Evolutionary conservation across 1,140 invertebrate species (phyloP).

Genomic region (Tetramorium parvispinum): DNA sequence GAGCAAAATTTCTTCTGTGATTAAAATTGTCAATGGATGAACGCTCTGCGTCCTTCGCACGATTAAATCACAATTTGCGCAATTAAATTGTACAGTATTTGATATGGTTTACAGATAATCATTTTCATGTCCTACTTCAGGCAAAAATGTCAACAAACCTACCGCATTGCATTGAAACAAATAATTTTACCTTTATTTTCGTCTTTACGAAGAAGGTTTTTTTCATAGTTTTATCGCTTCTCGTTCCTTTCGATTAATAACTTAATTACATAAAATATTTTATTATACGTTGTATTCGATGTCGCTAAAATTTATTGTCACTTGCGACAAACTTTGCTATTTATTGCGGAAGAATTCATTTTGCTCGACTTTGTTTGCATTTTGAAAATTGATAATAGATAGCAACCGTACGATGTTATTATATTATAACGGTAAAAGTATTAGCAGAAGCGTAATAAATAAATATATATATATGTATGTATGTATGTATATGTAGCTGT

Average conservation of each 20-base stretch:
- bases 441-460: background rate
- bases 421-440: background rate
- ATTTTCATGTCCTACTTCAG: background rate
- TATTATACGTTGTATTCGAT: background rate
- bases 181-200: background rate
- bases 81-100: slow-evolving; percentile 31
- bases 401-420: background rate
- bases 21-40: background rate
- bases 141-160: background rate
- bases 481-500: background rate
- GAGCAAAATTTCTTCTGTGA: background rate
- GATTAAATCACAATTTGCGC: slow-evolving; percentile 28
- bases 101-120: slow-evolving; percentile 12
- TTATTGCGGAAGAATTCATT: slow-evolving; percentile 3
- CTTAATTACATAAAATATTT: background rate
- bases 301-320: slow-evolving; percentile 2
- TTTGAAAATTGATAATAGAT: slow-evolving; percentile 16
- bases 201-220: background rate
- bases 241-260: background rate
- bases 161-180: background rate
- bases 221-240: background rate
- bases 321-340: background rate
- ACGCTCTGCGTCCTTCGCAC: background rate
- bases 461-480: too few species aligned
- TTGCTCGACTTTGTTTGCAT: background rate